phyloP scores from a whole-genome alignment of 2,888 invertebrate species.

The Monoplex corrugatus region DNA sequence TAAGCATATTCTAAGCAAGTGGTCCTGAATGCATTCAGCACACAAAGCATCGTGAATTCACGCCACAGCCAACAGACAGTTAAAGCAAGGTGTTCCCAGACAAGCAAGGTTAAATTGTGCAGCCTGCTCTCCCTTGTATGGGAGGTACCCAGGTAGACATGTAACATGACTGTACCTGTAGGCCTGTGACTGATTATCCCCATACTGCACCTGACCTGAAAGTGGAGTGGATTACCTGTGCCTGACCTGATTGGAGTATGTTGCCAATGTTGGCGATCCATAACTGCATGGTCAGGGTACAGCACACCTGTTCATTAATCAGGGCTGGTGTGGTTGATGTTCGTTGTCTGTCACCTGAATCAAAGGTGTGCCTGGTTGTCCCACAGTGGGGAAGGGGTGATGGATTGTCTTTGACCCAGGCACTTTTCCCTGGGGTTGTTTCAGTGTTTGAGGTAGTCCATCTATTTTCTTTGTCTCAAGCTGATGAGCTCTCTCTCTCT shows the following conservation, averaged over 20 bases:
- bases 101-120: neutral
- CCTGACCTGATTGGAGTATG: slow-evolving; percentile 25
- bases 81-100: neutral
- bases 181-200: slow-evolving; percentile 7
- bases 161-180: neutral
- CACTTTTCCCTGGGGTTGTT: neutral
- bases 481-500: neutral
- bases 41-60: neutral
- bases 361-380: neutral
- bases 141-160: neutral
- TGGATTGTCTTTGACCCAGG: neutral
- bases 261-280: slow-evolving; percentile 16
- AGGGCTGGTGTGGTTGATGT: neutral
- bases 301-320: slow-evolving; percentile 36
- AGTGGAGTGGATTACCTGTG: slow-evolving; percentile 34
- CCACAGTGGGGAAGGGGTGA: neutral
- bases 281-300: neutral
- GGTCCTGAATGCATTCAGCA: slow-evolving; percentile 9
- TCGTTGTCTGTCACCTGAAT: neutral
- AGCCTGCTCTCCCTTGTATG: neutral
- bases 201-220: slow-evolving; percentile 23
- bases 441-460: neutral
- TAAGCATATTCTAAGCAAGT: neutral
- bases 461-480: neutral
- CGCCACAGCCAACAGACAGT: neutral